Evolutionary conservation across 2,888 invertebrate genomes (phyloP).

Genomic region (Orthosia gothica): DNA sequence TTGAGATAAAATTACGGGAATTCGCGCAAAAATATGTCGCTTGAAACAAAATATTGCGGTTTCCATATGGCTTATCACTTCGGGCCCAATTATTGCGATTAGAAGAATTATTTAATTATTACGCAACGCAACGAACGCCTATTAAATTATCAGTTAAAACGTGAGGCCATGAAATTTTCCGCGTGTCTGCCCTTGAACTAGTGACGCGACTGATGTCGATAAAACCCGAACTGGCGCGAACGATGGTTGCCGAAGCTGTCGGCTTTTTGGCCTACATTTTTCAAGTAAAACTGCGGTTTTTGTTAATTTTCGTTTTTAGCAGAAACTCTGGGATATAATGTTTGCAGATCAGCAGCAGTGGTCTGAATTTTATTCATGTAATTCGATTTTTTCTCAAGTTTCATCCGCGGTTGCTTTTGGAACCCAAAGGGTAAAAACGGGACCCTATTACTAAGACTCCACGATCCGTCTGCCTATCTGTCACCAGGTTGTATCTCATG

Average conservation of each 20-base stretch:
- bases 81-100: slow-evolving; percentile 61
- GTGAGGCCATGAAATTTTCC: slow-evolving; percentile 74
- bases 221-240: slow-evolving; percentile 53
- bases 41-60: slow-evolving; percentile 33
- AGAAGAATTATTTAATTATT: slow-evolving; percentile 65
- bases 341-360: neutral
- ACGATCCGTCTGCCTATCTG: too few relatives aligned
- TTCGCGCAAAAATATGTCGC: slow-evolving; percentile 6
- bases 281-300: neutral
- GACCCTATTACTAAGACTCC: too few relatives aligned
- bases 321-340: neutral
- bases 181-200: slow-evolving; percentile 79
- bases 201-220: slow-evolving; percentile 68
- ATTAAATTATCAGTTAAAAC: slow-evolving; percentile 69
- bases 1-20: slow-evolving; percentile 8
- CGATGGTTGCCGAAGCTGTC: slow-evolving; percentile 39
- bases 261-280: slow-evolving; percentile 3
- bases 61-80: slow-evolving; percentile 53
- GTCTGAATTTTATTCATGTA: neutral
- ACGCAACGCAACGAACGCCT: slow-evolving; percentile 57
- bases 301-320: neutral
- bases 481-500: too few relatives aligned
- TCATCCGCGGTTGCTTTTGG: neutral
- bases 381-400: neutral
- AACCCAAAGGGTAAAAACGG: too few relatives aligned